phyloP scores from a whole-genome alignment of 2,113 vertebrate genomes.

The Scomber colias region DNA sequence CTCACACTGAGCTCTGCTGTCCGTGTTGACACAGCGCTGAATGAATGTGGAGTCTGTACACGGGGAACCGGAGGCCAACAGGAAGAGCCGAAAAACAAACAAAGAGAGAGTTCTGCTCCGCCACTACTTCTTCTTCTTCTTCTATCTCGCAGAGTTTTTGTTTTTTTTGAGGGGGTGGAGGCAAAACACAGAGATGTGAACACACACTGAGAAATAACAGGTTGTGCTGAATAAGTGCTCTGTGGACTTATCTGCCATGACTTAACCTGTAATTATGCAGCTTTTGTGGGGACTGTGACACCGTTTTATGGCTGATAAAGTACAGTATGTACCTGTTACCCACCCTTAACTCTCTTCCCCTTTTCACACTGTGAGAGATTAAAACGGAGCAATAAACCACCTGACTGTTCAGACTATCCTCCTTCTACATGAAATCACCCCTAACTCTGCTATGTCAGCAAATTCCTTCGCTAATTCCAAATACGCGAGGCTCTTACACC shows the following conservation, averaged over 20 bases:
- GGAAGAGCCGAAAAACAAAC: constrained; percentile 44
- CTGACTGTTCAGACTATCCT: background rate
- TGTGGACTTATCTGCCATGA: no score
- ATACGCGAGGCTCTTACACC: constrained; percentile 7
- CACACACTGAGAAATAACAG: background rate
- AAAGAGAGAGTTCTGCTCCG: constrained; percentile 37
- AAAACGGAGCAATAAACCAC: constrained; percentile 43
- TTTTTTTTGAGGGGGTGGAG: background rate
- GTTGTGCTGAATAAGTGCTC: background rate
- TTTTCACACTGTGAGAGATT: background rate
- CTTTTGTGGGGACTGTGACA: background rate
- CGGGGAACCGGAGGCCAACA: background rate
- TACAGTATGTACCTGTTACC: background rate
- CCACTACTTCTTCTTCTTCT: background rate
- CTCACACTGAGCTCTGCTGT: constrained; percentile 31
- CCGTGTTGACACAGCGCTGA: constrained; percentile 51
- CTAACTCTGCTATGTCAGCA: constrained; percentile 26
- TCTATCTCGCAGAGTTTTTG: background rate
- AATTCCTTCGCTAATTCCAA: constrained; percentile 31
- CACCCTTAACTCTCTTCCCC: background rate
- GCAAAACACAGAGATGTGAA: background rate
- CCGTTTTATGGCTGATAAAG: background rate
- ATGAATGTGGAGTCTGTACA: constrained; percentile 37
- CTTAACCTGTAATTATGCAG: no score
- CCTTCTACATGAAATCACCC: background rate